phyloP scores from a whole-genome alignment of 2,113 vertebrate genomes.

The Micronycteris hirsuta region DNA sequence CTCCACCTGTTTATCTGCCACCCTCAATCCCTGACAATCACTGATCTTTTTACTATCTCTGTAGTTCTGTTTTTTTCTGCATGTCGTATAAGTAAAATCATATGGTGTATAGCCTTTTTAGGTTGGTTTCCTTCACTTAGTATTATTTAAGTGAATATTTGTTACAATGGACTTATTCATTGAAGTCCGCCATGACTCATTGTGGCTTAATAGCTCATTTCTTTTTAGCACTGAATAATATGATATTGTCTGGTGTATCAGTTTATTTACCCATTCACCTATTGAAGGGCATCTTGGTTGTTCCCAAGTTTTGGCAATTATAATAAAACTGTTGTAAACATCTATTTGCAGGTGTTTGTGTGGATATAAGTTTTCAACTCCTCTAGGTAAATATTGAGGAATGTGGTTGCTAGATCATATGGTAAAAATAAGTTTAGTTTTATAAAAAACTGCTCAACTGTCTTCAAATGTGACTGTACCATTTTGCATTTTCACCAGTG shows the following conservation, averaged over 20 bases:
- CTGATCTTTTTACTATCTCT: neutral
- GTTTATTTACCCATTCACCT: neutral
- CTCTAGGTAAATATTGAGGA: neutral
- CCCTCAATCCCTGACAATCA: neutral
- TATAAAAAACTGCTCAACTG: neutral
- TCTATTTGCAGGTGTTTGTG: neutral
- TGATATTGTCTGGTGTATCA: neutral
- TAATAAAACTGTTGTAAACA: neutral
- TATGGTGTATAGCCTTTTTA: neutral
- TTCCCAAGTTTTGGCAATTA: neutral
- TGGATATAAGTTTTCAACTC: neutral
- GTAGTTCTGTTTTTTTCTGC: neutral
- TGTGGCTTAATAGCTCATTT: neutral
- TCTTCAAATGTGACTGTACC: neutral
- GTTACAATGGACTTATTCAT: neutral
- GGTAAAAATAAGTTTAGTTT: neutral
- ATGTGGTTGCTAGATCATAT: neutral
- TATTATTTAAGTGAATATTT: neutral
- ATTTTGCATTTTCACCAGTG: neutral
- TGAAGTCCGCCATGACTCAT: neutral
- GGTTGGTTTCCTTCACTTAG: neutral
- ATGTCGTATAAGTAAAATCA: neutral
- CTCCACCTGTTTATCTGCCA: neutral
- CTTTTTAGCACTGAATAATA: neutral
- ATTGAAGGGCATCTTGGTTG: neutral